These are phyloP conservation scores for Microctonus hyperodae DNA, from an alignment of 2,888 invertebrate species.

Conservation along the genomic window DNA sequence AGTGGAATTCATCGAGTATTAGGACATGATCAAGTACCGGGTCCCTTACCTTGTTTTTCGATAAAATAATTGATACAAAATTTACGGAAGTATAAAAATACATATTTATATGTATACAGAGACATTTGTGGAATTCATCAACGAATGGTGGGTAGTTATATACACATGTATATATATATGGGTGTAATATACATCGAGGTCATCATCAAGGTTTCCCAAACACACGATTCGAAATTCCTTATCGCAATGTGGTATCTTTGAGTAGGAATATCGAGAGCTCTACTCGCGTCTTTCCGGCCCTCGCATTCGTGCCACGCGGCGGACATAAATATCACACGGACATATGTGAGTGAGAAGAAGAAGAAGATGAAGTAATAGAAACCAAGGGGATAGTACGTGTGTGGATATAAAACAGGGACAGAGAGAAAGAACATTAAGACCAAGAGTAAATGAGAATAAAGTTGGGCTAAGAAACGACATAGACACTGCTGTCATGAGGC, in stretches of 20 bases:
- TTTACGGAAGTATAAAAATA: neutral
- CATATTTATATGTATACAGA: neutral
- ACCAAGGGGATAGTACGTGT: conserved; percentile 36
- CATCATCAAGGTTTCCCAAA: conserved; percentile 1
- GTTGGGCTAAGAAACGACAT: conserved; percentile 30
- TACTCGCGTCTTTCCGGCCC: conserved; percentile 25
- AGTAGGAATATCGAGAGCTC: conserved; percentile 30
- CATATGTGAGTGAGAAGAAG: conserved; percentile 33
- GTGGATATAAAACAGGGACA: conserved; percentile 42
- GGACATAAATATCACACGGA: conserved; percentile 55
- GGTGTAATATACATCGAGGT: neutral
- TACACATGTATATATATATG: no score
- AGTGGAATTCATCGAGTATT: no score
- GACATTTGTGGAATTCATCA: neutral
- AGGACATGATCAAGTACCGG: no score
- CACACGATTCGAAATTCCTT: conserved; percentile 26
- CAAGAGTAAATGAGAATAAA: conserved; percentile 4
- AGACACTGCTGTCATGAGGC: conserved; percentile 55
- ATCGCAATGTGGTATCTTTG: conserved; percentile 26
- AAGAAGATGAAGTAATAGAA: conserved; percentile 40
- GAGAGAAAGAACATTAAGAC: conserved; percentile 8
- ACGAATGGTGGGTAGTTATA: neutral
- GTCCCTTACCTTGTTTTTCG: no score
- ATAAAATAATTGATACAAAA: no score
- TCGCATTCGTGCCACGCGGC: conserved; percentile 52